Evolutionary conservation across 2,113 vertebrate species (phyloP).

Genomic region (Dolichallabes microphthalmus): DNA sequence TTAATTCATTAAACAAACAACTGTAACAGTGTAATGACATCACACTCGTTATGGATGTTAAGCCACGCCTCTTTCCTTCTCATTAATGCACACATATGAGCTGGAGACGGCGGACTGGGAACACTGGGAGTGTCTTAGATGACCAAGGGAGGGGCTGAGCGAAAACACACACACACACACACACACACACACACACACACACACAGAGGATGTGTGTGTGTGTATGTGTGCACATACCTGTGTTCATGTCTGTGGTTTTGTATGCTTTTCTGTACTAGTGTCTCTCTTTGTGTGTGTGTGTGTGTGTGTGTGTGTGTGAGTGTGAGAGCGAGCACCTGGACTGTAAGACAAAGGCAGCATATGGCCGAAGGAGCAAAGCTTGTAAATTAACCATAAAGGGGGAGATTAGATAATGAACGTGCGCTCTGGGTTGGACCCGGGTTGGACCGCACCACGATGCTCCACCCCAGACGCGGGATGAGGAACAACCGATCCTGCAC

Average conservation of each 20-base stretch:
- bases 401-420: slow-evolving; percentile 77
- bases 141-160: not conserved
- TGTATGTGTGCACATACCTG: not conserved
- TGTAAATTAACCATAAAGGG: slow-evolving; percentile 79
- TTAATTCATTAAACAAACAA: not conserved
- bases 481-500: not conserved
- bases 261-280: not conserved
- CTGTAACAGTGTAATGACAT: not conserved
- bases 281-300: not conserved
- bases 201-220: slow-evolving; percentile 9
- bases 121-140: not conserved
- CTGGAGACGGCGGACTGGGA: not conserved
- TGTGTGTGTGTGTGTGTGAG: not conserved
- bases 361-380: slow-evolving; percentile 70
- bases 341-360: slow-evolving; percentile 71
- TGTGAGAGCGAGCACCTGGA: not conserved
- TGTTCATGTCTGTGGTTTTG: not conserved
- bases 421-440: slow-evolving; percentile 59
- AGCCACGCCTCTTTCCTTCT: not conserved
- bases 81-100: not conserved
- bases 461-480: too few relatives aligned
- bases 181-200: not conserved
- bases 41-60: not conserved
- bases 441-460: slow-evolving; percentile 18
- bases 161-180: not conserved